These are phyloP conservation scores for Diploscapter pachys DNA, from an alignment of 1,140 invertebrate genomes.

Conservation along the genomic window DNA sequence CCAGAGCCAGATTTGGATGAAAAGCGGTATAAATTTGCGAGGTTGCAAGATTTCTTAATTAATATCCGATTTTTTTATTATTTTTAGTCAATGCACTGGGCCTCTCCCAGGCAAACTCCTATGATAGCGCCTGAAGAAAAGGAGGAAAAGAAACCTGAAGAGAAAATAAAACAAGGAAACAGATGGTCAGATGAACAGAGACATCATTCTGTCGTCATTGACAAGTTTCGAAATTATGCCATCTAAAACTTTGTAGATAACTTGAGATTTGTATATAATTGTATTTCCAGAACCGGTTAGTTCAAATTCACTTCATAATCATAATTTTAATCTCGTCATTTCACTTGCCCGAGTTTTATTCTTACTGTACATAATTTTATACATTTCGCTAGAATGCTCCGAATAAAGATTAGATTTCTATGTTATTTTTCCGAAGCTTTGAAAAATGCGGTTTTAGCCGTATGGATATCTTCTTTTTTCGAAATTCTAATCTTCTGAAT, in stretches of 20 bases:
- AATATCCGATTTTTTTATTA: not conserved
- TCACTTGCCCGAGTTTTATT: not conserved
- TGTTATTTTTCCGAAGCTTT: not conserved
- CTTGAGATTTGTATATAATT: no score
- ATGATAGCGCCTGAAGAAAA: not conserved
- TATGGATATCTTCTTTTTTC: not conserved
- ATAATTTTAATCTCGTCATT: no score
- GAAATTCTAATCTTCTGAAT: no score
- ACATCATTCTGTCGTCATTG: conserved; percentile 15
- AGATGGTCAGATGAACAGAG: conserved; percentile 21
- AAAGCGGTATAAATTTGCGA: no score
- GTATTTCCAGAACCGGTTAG: no score
- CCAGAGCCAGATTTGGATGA: no score
- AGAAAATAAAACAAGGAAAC: no score
- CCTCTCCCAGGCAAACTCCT: conserved; percentile 12
- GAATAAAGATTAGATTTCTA: not conserved
- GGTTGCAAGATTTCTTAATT: no score
- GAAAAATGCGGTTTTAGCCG: not conserved
- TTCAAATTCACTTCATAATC: no score
- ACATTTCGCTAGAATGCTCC: not conserved
- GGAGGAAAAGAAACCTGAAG: not conserved
- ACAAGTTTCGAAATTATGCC: conserved; percentile 20
- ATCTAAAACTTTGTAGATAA: conserved; percentile 6
- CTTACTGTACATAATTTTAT: not conserved
- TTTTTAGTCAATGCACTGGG: conserved; percentile 32